Conservation (phyloP, 2,888 invertebrate genomes). For the Hermaeophaga mercurialis region DNA sequence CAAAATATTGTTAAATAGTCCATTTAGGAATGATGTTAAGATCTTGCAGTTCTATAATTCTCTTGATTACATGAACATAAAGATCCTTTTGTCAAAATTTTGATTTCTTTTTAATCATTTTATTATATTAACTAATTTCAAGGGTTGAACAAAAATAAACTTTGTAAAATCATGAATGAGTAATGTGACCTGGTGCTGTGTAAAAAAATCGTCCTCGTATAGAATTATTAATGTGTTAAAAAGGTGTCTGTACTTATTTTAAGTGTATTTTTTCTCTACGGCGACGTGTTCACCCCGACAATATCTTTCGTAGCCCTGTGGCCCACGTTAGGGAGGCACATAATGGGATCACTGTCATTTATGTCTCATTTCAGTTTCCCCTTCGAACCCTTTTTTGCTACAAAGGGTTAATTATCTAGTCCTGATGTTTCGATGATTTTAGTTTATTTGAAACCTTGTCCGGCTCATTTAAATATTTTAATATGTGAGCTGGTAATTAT, state of each 20-base stretch:
- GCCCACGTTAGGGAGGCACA: conserved; percentile 8
- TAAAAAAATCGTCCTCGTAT: too few relatives aligned
- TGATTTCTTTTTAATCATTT: too few relatives aligned
- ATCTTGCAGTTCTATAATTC: too few relatives aligned
- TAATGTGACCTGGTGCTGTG: too few relatives aligned
- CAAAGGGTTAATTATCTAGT: conserved; percentile 2
- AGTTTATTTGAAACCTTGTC: not conserved
- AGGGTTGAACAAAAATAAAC: too few relatives aligned
- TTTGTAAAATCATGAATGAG: too few relatives aligned
- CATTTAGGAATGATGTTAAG: too few relatives aligned
- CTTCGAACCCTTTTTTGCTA: conserved; percentile 1
- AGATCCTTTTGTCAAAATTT: too few relatives aligned
- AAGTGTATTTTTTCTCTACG: conserved; percentile 12
- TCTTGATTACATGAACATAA: too few relatives aligned
- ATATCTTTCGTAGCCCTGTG: not conserved
- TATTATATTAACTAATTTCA: too few relatives aligned
- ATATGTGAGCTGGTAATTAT: not conserved
- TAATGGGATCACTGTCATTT: conserved; percentile 7
- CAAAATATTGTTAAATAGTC: too few relatives aligned
- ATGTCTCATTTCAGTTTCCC: conserved; percentile 2
- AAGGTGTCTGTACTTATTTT: not conserved
- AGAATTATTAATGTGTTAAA: conserved; percentile 17
- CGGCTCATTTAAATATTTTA: not conserved
- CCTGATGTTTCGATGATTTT: not conserved
- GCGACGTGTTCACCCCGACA: not conserved